phyloP scores from a whole-genome alignment of 2,888 invertebrate genomes.

The Drosophila quinaria region DNA sequence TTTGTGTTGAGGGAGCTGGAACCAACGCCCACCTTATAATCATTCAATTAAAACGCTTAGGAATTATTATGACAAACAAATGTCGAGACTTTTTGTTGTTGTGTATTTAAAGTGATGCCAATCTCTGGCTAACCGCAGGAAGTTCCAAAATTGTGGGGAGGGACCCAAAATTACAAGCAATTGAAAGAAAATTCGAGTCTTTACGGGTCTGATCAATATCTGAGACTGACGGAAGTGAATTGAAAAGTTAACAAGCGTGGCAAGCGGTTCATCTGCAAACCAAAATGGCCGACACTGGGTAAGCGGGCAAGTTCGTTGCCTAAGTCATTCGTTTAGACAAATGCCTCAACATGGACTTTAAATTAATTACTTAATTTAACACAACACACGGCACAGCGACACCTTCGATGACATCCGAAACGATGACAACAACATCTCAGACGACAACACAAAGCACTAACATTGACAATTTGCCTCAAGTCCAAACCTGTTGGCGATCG shows the following conservation, averaged over 20 bases:
- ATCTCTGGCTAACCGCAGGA: slow-evolving; percentile 67
- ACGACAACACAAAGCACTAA: slow-evolving; percentile 74
- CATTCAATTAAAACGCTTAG: slow-evolving; percentile 81
- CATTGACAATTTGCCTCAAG: slow-evolving; percentile 60
- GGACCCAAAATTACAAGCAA: slow-evolving; percentile 65
- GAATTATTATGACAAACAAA: slow-evolving; percentile 77
- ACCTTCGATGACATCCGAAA: slow-evolving; percentile 67
- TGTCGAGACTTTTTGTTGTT: slow-evolving; percentile 55
- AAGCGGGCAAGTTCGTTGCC: slow-evolving; percentile 60
- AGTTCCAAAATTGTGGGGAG: slow-evolving; percentile 43
- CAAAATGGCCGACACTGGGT: slow-evolving; percentile 41
- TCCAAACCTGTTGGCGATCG: slow-evolving; percentile 66
- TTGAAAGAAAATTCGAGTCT: slow-evolving; percentile 49
- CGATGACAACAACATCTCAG: slow-evolving; percentile 36
- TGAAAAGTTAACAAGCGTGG: slow-evolving; percentile 62
- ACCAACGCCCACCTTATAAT: slow-evolving; percentile 74
- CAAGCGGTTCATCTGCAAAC: slow-evolving; percentile 10
- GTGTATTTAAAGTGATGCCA: slow-evolving; percentile 63
- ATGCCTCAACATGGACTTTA: slow-evolving; percentile 75
- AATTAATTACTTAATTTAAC: slow-evolving; percentile 81
- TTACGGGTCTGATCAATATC: slow-evolving; percentile 58
- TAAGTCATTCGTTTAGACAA: slow-evolving; percentile 75
- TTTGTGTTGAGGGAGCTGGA: slow-evolving; percentile 40
- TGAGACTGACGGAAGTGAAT: slow-evolving; percentile 70
- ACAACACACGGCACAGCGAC: slow-evolving; percentile 72